A percentile compares a stretch with the other conserved stretches of the same genome.
These are phyloP conservation scores for Halictus ligatus DNA, from an alignment of 2,888 invertebrate genomes.

Conservation along the genomic window DNA sequence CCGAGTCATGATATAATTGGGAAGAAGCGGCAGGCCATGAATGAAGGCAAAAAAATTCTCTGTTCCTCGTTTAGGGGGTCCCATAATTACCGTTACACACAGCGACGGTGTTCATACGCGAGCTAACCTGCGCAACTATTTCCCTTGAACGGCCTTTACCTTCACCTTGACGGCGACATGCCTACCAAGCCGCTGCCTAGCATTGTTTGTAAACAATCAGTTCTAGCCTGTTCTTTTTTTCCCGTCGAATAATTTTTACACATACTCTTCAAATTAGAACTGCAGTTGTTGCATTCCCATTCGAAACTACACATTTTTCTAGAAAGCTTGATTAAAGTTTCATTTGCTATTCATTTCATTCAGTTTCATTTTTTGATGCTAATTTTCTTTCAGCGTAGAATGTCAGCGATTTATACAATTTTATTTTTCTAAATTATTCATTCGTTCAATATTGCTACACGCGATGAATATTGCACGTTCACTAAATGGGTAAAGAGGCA, in stretches of 20 bases:
- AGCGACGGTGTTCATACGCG: slow-evolving; percentile 27
- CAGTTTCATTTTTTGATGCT: background rate
- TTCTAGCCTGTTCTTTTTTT: no score
- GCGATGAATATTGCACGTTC: background rate
- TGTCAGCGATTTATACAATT: no score
- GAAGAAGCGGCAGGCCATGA: slow-evolving; percentile 9
- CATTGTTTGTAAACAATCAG: background rate
- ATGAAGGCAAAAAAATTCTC: slow-evolving; percentile 47
- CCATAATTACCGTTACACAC: slow-evolving; percentile 29
- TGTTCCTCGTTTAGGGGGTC: slow-evolving; percentile 37
- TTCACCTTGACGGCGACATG: slow-evolving; percentile 54
- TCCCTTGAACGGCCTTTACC: slow-evolving; percentile 68
- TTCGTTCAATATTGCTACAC: background rate
- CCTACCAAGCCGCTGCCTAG: slow-evolving; percentile 19
- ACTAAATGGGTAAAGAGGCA: no score
- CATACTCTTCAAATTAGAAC: background rate
- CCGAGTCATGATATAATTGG: slow-evolving; percentile 43
- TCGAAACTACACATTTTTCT: background rate
- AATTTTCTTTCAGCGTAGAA: background rate
- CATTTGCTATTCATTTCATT: no score
- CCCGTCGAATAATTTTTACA: background rate
- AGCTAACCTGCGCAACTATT: slow-evolving; percentile 52
- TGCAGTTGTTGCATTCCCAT: background rate
- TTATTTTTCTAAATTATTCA: background rate
- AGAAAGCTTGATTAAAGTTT: background rate